A percentile compares a stretch with the other conserved stretches of the same genome.
Conservation (phyloP, 1,140 invertebrate genomes). For the Akabosia matsudoensis region DNA sequence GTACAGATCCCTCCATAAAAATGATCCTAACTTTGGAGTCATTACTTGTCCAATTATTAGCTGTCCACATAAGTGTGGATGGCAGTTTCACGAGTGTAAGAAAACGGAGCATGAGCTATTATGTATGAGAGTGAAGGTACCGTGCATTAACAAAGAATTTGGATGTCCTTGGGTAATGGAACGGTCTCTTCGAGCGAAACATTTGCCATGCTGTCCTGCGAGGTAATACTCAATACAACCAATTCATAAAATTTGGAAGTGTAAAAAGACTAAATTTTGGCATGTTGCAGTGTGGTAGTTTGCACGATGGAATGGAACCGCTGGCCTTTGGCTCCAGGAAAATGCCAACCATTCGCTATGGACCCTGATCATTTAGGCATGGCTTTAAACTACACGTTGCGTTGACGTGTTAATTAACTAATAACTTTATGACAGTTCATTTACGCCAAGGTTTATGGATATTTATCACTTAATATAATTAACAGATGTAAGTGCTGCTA, state of each 20-base stretch:
- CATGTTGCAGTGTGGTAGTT: slow-evolving; percentile 38
- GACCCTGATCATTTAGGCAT: slow-evolving; percentile 36
- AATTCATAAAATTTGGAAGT: background rate
- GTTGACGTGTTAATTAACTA: too few species aligned
- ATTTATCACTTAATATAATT: background rate
- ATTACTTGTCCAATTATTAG: slow-evolving; percentile 34
- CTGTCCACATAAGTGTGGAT: slow-evolving; percentile 30
- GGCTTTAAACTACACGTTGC: background rate
- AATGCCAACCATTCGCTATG: slow-evolving; percentile 29
- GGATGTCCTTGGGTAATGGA: slow-evolving; percentile 39
- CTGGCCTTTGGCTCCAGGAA: slow-evolving; percentile 32
- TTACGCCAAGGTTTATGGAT: background rate
- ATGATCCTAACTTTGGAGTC: background rate
- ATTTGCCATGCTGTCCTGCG: slow-evolving; percentile 42
- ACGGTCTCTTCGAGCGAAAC: slow-evolving; percentile 15
- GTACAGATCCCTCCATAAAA: background rate
- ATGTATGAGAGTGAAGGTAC: slow-evolving; percentile 35
- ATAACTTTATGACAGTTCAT: too few species aligned
- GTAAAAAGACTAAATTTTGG: background rate
- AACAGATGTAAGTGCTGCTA: slow-evolving; percentile 33
- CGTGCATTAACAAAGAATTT: slow-evolving; percentile 40
- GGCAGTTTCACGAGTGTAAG: slow-evolving; percentile 42
- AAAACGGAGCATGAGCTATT: slow-evolving; percentile 38
- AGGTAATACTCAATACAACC: too few species aligned
- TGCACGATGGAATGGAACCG: slow-evolving; percentile 46